These are phyloP conservation scores for Troides helena DNA, from an alignment of 2,888 invertebrate species.

Conservation along the genomic window DNA sequence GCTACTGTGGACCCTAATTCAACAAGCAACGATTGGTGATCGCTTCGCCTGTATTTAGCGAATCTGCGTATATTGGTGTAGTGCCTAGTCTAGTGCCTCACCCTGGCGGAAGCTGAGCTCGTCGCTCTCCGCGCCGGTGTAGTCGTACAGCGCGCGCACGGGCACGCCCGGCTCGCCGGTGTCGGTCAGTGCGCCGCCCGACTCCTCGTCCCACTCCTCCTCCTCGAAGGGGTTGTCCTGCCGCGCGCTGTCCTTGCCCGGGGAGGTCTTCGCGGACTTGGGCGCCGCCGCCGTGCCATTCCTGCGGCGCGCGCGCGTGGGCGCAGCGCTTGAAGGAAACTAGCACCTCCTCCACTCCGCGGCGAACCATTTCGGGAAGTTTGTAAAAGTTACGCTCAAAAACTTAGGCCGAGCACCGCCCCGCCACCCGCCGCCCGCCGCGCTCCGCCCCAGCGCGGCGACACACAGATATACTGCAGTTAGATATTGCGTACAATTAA, in stretches of 20 bases:
- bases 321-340: too few relatives aligned
- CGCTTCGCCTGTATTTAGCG: too few relatives aligned
- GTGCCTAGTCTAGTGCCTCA: conserved; percentile 46
- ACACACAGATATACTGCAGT: not conserved
- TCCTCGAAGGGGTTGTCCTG: conserved; percentile 92
- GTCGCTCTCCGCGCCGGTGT: conserved; percentile 97
- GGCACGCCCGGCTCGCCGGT: conserved; percentile 96
- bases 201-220: conserved; percentile 91
- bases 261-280: conserved; percentile 66
- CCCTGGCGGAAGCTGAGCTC: conserved; percentile 98
- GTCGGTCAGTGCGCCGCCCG: conserved; percentile 92
- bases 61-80: not conserved
- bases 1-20: too few relatives aligned
- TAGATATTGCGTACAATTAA: too few relatives aligned
- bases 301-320: conserved; percentile 46
- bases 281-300: conserved; percentile 69
- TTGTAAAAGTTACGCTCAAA: too few relatives aligned
- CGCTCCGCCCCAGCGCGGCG: too few relatives aligned
- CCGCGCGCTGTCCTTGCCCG: conserved; percentile 57
- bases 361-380: too few relatives aligned
- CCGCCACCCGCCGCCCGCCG: too few relatives aligned
- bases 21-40: too few relatives aligned
- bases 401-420: too few relatives aligned
- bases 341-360: too few relatives aligned
- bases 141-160: conserved; percentile 97